phyloP scores from a whole-genome alignment of 2,797 vertebrate genomes.

The Cossypha dichroa region DNA sequence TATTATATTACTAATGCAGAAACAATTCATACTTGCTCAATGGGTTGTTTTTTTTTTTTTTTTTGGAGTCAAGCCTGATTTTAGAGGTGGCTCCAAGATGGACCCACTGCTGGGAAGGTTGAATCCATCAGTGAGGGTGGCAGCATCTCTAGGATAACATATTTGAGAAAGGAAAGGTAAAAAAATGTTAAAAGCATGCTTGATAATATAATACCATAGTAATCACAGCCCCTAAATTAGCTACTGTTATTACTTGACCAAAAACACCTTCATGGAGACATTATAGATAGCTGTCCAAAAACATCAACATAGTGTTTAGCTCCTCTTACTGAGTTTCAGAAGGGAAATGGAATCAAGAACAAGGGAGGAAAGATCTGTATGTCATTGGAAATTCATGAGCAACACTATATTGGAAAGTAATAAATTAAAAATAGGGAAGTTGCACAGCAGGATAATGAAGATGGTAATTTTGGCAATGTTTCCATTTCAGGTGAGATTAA shows the following conservation, averaged over 20 bases:
- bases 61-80: not conserved
- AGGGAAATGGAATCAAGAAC: not conserved
- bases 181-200: not conserved
- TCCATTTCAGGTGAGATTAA: not conserved
- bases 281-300: not conserved
- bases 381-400: not conserved
- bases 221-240: not conserved
- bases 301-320: not conserved
- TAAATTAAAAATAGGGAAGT: not conserved
- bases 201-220: not conserved
- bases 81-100: not conserved
- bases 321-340: not conserved
- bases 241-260: not conserved
- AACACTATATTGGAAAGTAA: not conserved
- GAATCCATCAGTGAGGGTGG: rapidly evolving
- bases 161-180: not conserved
- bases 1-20: not conserved
- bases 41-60: not conserved
- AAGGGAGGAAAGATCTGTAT: not conserved
- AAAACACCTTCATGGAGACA: rapidly evolving
- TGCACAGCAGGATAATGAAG: rapidly evolving
- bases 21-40: rapidly evolving
- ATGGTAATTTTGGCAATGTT: not conserved
- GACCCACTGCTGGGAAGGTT: rapidly evolving
- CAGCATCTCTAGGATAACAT: not conserved